Conservation (phyloP, 2,113 vertebrate species). For the Cinclus cinclus region DNA sequence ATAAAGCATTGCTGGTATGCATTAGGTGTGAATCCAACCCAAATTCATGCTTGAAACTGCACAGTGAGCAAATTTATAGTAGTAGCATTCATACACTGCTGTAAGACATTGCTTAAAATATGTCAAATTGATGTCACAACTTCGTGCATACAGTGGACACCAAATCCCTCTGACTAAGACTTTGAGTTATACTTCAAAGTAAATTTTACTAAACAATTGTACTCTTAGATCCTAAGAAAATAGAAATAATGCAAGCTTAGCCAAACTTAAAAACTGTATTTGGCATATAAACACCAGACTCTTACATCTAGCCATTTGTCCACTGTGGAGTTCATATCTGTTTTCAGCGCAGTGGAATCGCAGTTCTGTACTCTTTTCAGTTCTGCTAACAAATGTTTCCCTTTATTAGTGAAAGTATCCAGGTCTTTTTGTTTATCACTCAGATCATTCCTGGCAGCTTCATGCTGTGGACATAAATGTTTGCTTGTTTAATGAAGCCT, state of each 20-base stretch:
- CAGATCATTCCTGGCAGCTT: constrained; percentile 81
- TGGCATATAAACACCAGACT: not conserved
- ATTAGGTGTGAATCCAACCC: not conserved
- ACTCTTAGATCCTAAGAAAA: not conserved
- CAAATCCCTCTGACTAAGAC: not conserved
- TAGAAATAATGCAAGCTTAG: not conserved
- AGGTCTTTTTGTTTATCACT: constrained; percentile 84
- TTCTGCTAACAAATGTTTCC: constrained; percentile 85
- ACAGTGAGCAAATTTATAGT: not conserved
- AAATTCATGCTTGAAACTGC: not conserved
- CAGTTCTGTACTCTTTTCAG: constrained; percentile 82
- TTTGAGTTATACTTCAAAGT: not conserved
- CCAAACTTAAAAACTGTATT: not conserved
- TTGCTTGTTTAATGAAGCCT: constrained; percentile 40
- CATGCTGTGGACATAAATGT: constrained; percentile 80
- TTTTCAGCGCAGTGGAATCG: constrained; percentile 72
- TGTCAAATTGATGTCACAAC: not conserved
- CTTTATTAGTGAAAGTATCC: constrained; percentile 86
- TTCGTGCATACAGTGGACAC: fast-evolving
- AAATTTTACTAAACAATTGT: not conserved
- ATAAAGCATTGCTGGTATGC: not conserved
- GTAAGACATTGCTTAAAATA: not conserved
- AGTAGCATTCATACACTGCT: not conserved
- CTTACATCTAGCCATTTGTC: constrained; percentile 94
- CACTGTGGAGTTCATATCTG: constrained; percentile 81